Base-by-base conservation (phyloP, 2,797 vertebrate species). In the Tachyglossus aculeatus region DNA sequence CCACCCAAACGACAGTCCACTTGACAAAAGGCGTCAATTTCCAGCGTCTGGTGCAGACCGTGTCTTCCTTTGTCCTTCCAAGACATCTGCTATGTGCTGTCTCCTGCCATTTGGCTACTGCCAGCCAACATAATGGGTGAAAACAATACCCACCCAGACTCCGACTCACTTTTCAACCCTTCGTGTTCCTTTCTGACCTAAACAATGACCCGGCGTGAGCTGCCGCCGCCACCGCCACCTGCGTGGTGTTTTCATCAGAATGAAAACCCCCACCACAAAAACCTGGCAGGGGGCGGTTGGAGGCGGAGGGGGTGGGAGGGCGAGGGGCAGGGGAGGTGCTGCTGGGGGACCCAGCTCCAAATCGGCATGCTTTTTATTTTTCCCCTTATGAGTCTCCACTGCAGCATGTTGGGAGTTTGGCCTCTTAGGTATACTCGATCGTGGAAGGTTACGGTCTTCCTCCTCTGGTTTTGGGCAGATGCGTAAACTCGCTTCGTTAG, bases 81-180 rank as follows among this genome's bases (percentile, higher is more conserved):
- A 87, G 94, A 96, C 96, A 98, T 98, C 96, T 98, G 95, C 94
- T 93, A 87, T 89, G 79, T 73, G 88, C 84, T 83, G 91, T 89
- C 89, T 86, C 91, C 88, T 92, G 93, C 92, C 94, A 94, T 94
- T 88, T 91, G 91, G 91, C 73, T 34, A 45, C 78, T 48, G 83
- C 24, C 78, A 81, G 80, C 88, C 63, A 82, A 86, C 87, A 89
- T 88, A 81, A 70, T 5, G 33, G 59, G 2, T 68, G 78, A 82
- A 86, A 83, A 91, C 90, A 91, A 89, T 89, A 81, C 78, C 24
- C 60, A 79, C 67, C 77, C 64, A 69, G 37, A 60, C 81, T 83
- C 70, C 59, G 57, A 88, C 79, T 75, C 7, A 37, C 72, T 67
- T 74, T 67, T 81, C 63, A 83, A 78, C 86, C 80, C 59, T 67